Conservation (phyloP, 2,113 vertebrate genomes). For the Tragulus kanchil region DNA sequence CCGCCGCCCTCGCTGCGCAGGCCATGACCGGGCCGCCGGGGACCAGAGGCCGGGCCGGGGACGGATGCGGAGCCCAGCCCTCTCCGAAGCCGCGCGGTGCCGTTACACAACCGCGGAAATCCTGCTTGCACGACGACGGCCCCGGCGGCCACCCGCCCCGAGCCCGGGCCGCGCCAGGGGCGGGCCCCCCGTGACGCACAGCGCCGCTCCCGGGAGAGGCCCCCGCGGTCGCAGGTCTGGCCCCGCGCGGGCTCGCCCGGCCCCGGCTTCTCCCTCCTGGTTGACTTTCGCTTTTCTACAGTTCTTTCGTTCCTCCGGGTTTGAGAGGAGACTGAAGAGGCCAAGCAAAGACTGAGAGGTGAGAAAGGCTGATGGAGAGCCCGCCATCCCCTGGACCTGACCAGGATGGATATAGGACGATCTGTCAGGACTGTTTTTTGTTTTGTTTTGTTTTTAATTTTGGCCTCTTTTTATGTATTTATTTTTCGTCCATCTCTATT, state of each 20-base stretch:
- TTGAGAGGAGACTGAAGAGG: not conserved
- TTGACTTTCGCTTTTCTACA: not conserved
- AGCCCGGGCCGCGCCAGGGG: not conserved
- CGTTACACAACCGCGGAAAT: conserved; percentile 77
- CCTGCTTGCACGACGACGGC: not conserved
- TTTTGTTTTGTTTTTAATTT: no score
- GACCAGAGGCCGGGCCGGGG: not conserved
- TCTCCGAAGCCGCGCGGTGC: not conserved
- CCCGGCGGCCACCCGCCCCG: not conserved
- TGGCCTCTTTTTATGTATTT: no score
- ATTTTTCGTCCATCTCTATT: no score
- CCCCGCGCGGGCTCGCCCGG: not conserved
- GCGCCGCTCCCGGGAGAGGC: not conserved
- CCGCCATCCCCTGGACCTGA: not conserved
- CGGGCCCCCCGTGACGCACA: conserved; percentile 61
- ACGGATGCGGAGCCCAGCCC: not conserved
- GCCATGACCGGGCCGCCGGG: conserved; percentile 32
- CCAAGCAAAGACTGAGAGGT: not conserved
- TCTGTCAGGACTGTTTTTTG: not conserved
- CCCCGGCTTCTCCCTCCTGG: not conserved
- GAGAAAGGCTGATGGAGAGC: not conserved
- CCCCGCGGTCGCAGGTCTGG: not conserved
- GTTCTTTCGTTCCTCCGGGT: not conserved
- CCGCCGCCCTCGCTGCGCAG: not conserved
- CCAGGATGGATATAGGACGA: not conserved